Base-by-base conservation (phyloP, 2,888 invertebrate genomes). In the Phragmatobia fuliginosa region DNA sequence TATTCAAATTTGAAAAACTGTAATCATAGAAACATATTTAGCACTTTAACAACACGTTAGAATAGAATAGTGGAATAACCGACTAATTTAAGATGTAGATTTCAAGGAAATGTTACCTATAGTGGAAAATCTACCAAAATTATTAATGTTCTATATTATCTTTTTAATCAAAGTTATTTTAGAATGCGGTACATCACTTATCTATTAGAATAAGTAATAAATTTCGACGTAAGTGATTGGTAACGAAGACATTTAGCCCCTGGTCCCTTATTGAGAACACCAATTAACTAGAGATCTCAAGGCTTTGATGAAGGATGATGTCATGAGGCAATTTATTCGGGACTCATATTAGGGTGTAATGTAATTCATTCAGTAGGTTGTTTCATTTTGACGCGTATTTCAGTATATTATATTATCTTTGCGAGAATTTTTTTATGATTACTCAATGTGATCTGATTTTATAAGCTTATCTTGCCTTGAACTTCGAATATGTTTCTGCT, bases 281-380 rank as follows among this genome's bases (percentile, higher is more conserved):
- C 62, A 70, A 70, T 70, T 62, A 66, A 66, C 70, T 21, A 45
- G 56, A 56, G 66, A 70, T 66, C 61, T 52, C 49, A 38, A 65
- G 33, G 41, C 66, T 56, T 38, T 38, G 11, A 65, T 58, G 65
- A 58, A 61, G 25, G 58, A 58, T 69, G 65, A 69, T 31, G 60
- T 64, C 65, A 65, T 25, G 16, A 18, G 64, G 2, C 64, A 65
- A 65, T 64, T 65, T 62, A 58, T 58, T 62, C n/a, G 36, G n/a
- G 28, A 28, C 16, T 36, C 36, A 52, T 28, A 6, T 62, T 28
- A n/a, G 10, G 33, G 36, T 49, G 41, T 66, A 59, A 56, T 41
- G 58, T 62, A 38, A 36, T 38, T 32, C n/a, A 33, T 38, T 25
- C 33, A 2, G 38, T 62, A 62, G 28, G 56, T 28, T 56, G 56